A percentile compares a stretch with the other conserved stretches of the same genome.
Conservation (phyloP, 2,113 vertebrate species). For the Hippoglossus stenolepis region DNA sequence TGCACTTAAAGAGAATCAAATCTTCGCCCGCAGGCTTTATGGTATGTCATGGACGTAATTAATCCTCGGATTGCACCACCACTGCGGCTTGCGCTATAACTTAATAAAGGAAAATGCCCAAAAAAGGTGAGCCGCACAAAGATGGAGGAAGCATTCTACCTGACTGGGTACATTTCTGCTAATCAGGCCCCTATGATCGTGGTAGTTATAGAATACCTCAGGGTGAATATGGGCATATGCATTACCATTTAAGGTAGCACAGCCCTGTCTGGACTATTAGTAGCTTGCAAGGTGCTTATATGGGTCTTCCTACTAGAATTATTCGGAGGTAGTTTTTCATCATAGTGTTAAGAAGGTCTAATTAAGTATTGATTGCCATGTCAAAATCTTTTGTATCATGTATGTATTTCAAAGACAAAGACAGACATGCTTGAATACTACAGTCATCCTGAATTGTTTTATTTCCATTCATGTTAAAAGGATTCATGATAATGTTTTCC, state of each 20-base stretch:
- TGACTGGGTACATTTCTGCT: conserved; percentile 24
- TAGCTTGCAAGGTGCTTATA: background rate
- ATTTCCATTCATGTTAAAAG: conserved; percentile 36
- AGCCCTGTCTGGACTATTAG: background rate
- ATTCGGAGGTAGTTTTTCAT: too few relatives aligned
- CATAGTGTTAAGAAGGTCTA: too few relatives aligned
- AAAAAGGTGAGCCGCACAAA: conserved; percentile 26
- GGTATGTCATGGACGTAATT: conserved; percentile 62
- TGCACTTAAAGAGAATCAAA: conserved; percentile 66
- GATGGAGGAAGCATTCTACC: conserved; percentile 19
- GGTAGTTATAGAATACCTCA: conserved; percentile 4
- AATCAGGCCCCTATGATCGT: conserved; percentile 15
- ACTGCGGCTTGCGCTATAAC: conserved; percentile 13
- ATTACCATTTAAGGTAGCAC: conserved; percentile 29
- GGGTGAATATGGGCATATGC: background rate
- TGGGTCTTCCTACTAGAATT: too few relatives aligned
- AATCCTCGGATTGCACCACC: conserved; percentile 45
- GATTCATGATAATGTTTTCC: conserved; percentile 20
- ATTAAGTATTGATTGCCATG: background rate
- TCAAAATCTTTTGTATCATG: background rate
- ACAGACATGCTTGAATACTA: background rate
- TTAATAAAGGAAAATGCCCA: conserved; percentile 14
- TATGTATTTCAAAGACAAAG: background rate
- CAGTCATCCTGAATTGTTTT: conserved; percentile 21
- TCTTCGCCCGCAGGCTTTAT: conserved; percentile 56